These are phyloP conservation scores for Chaetorhynchus papuensis DNA, from an alignment of 2,113 vertebrate species.

Conservation along the genomic window DNA sequence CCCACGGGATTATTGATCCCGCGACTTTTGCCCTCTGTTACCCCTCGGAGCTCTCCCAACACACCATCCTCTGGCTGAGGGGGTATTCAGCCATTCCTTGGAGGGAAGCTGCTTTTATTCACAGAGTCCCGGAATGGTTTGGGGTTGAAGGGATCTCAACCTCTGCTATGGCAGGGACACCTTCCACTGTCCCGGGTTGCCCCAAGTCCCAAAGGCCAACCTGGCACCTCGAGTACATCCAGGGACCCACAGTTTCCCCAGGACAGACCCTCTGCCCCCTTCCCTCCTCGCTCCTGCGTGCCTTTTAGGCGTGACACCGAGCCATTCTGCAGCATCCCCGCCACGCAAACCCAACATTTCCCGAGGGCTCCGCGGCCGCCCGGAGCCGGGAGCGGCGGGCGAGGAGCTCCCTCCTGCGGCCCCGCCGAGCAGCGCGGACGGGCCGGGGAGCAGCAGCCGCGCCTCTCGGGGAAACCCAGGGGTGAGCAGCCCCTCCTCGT, in stretches of 20 bases:
- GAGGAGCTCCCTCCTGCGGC: slow-evolving; percentile 33
- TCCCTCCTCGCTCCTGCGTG: background rate
- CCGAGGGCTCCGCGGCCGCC: background rate
- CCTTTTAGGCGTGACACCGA: accelerated
- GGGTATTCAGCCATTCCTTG: accelerated
- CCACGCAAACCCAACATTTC: accelerated
- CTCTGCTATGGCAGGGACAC: background rate
- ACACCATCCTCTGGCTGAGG: accelerated
- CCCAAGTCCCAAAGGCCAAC: background rate
- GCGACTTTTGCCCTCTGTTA: accelerated
- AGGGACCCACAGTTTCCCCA: background rate
- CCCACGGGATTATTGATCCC: accelerated
- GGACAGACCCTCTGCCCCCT: background rate
- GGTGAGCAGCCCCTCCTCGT: accelerated
- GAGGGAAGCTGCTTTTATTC: background rate
- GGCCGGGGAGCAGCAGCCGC: background rate
- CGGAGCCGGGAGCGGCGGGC: background rate
- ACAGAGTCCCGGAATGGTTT: background rate
- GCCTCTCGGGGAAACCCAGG: accelerated
- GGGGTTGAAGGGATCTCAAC: background rate
- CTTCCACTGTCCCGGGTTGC: accelerated
- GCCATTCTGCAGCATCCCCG: no score
- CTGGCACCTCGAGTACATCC: no score
- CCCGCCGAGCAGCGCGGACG: background rate
- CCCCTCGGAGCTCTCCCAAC: background rate